A percentile compares a stretch with the other conserved stretches of the same genome.
phyloP scores from a whole-genome alignment of 2,113 vertebrate species.

The Zosterops borbonicus region DNA sequence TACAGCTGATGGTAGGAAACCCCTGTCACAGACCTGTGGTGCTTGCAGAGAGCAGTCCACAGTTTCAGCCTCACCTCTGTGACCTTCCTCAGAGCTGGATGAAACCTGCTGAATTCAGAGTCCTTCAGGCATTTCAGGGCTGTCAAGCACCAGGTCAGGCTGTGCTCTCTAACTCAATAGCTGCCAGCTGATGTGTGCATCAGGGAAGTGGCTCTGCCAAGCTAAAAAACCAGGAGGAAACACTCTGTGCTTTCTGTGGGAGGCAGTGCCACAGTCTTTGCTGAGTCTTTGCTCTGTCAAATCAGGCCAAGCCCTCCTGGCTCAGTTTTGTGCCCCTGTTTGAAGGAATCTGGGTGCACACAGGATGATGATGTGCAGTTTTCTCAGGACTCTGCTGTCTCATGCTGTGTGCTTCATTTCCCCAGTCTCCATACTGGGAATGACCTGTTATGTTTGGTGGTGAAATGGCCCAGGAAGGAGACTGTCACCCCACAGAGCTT shows the following conservation, averaged over 20 bases:
- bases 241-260: background rate
- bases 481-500: background rate
- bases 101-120: background rate
- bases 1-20: background rate
- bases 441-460: background rate
- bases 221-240: background rate
- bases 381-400: background rate
- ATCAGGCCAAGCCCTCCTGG: background rate
- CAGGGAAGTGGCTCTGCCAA: background rate
- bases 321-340: background rate
- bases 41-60: background rate
- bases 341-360: background rate
- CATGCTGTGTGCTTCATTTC: background rate
- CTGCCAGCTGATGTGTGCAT: background rate
- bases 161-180: background rate
- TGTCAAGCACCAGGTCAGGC: background rate
- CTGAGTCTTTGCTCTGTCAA: background rate
- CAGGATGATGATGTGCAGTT: background rate
- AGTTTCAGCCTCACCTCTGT: background rate
- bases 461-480: background rate
- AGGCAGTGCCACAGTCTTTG: background rate
- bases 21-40: background rate
- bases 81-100: background rate
- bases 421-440: rapidly evolving
- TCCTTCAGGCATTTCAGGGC: background rate